Evolutionary conservation across 2,113 vertebrate genomes (phyloP).

Genomic region (Cricetomys ansorgei): DNA sequence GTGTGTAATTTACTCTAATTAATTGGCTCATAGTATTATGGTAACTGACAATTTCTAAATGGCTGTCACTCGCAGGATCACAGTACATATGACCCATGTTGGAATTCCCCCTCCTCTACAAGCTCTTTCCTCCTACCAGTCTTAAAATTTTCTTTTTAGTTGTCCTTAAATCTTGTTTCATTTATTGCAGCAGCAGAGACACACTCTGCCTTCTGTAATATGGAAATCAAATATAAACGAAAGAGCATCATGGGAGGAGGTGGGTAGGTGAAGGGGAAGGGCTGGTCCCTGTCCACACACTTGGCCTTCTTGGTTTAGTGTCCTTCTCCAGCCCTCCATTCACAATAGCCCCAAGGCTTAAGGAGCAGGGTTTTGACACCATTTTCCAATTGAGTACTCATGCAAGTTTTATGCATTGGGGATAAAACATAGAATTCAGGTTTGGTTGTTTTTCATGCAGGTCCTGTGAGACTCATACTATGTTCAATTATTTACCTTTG

Average conservation of each 20-base stretch:
- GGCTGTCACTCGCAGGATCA: neutral
- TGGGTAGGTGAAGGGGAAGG: neutral
- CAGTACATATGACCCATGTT: neutral
- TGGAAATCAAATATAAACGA: neutral
- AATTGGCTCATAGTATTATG: neutral
- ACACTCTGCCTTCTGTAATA: fast-evolving
- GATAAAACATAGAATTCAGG: neutral
- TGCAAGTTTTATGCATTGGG: neutral
- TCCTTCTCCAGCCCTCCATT: too few relatives aligned
- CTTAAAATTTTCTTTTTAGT: neutral
- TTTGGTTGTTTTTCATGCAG: neutral
- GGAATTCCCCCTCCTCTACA: neutral
- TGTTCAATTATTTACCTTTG: neutral
- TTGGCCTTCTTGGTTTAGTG: neutral
- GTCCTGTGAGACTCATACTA: neutral
- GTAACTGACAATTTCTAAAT: neutral
- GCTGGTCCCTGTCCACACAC: neutral
- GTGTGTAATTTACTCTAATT: neutral
- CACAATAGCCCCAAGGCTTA: neutral
- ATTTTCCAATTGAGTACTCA: neutral
- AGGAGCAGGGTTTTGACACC: neutral
- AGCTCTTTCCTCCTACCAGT: neutral
- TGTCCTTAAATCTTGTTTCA: neutral
- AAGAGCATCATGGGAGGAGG: neutral
- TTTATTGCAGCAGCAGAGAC: neutral